phyloP scores from a whole-genome alignment of 2,888 invertebrate species.

The Drosophila siamana region DNA sequence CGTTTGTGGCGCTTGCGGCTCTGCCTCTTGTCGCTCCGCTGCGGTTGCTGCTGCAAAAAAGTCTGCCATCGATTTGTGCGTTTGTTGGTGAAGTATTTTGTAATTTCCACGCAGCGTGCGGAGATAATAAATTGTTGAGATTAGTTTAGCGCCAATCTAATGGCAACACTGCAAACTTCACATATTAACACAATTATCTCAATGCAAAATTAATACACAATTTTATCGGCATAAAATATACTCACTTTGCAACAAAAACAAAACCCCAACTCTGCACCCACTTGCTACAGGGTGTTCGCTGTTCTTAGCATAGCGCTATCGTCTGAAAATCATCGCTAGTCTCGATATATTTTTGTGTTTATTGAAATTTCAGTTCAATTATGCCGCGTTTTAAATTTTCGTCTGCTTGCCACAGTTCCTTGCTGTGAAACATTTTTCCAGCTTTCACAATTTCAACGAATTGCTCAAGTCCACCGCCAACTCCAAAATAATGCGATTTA shows the following conservation, averaged over 20 bases:
- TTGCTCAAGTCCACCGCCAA: slow-evolving; percentile 93
- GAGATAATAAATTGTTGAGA: slow-evolving; percentile 36
- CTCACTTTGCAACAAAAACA: slow-evolving; percentile 54
- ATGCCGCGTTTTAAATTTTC: slow-evolving; percentile 85
- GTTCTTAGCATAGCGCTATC: not conserved
- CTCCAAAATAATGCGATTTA: slow-evolving; percentile 97
- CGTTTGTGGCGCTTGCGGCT: slow-evolving; percentile 29
- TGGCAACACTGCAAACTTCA: slow-evolving; percentile 15
- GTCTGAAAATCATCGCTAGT: slow-evolving; percentile 16
- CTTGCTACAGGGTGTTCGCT: slow-evolving; percentile 38
- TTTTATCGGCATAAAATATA: slow-evolving; percentile 27
- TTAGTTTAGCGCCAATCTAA: slow-evolving; percentile 21
- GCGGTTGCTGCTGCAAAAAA: slow-evolving; percentile 44
- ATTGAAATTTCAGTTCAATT: slow-evolving; percentile 71
- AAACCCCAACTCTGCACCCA: slow-evolving; percentile 41
- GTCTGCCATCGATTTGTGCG: slow-evolving; percentile 44
- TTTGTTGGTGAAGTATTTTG: slow-evolving; percentile 23
- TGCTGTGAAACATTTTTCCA: slow-evolving; percentile 86
- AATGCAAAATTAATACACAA: slow-evolving; percentile 2
- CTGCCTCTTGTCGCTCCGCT: slow-evolving; percentile 32
- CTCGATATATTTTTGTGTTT: slow-evolving; percentile 39
- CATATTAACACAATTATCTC: slow-evolving; percentile 5
- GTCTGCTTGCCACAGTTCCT: slow-evolving; percentile 88
- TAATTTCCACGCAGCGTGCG: slow-evolving; percentile 55
- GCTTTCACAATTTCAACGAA: slow-evolving; percentile 89